These are phyloP conservation scores for Catocala sponsa DNA, from an alignment of 2,888 invertebrate genomes.

Conservation along the genomic window DNA sequence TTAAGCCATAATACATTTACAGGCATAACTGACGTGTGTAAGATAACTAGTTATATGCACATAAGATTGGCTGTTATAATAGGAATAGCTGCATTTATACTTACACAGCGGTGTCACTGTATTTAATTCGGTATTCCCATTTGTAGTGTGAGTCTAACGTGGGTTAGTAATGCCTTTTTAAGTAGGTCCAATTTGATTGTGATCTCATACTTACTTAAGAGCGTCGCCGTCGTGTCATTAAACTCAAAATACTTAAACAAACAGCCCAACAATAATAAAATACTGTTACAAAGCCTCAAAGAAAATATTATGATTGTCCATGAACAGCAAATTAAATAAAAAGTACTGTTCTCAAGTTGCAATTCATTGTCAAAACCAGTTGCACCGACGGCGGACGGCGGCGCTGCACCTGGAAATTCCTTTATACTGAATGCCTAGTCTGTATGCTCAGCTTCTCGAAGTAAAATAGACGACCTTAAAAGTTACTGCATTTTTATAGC, in stretches of 20 bases:
- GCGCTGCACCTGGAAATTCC: slow-evolving; percentile 14
- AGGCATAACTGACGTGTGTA: too few relatives aligned
- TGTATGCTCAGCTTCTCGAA: not conserved
- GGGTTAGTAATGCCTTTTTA: slow-evolving; percentile 27
- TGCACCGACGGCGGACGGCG: slow-evolving; percentile 6
- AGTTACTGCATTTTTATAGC: too few relatives aligned
- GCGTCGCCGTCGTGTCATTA: slow-evolving; percentile 16
- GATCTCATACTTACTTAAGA: slow-evolving; percentile 35
- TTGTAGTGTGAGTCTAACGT: slow-evolving; percentile 15
- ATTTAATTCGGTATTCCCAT: not conserved
- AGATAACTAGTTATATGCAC: too few relatives aligned
- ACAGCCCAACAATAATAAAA: slow-evolving; percentile 7
- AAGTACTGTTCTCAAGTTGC: slow-evolving; percentile 17
- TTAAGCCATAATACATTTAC: too few relatives aligned
- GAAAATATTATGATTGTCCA: slow-evolving; percentile 18
- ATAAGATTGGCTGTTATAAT: too few relatives aligned
- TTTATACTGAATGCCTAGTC: slow-evolving; percentile 23
- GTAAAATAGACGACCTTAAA: too few relatives aligned
- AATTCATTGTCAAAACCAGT: slow-evolving; percentile 41
- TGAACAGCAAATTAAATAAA: slow-evolving; percentile 23
- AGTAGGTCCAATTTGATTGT: slow-evolving; percentile 27
- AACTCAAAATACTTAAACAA: slow-evolving; percentile 14
- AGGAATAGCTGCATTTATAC: not conserved
- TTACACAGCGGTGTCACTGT: not conserved
- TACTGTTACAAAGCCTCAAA: slow-evolving; percentile 8